Evolutionary conservation across 2,113 vertebrate species (phyloP).

Genomic region (Numida meleagris): DNA sequence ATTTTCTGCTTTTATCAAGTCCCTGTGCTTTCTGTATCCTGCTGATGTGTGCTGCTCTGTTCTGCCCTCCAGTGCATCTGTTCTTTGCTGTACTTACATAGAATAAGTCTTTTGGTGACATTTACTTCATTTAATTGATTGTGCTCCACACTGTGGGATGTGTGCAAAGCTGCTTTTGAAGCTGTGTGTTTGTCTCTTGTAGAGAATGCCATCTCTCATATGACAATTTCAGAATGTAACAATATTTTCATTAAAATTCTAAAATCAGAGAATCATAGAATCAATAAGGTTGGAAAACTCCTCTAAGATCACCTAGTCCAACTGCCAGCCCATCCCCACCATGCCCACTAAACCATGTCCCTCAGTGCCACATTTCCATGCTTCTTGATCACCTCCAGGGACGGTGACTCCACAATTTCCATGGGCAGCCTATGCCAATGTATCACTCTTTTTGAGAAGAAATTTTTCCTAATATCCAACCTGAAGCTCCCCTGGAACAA

Average conservation of each 20-base stretch:
- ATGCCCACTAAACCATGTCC: too few relatives aligned
- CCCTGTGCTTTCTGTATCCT: neutral
- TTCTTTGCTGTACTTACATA: neutral
- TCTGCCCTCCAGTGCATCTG: neutral
- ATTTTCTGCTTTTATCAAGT: neutral
- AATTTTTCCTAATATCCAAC: too few relatives aligned
- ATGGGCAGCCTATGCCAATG: too few relatives aligned
- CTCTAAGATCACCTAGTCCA: too few relatives aligned
- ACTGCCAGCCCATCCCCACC: too few relatives aligned
- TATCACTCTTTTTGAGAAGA: too few relatives aligned
- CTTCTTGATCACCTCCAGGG: too few relatives aligned
- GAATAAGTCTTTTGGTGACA: neutral
- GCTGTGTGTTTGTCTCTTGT: slow-evolving; percentile 13
- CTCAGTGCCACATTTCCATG: too few relatives aligned
- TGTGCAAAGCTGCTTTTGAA: slow-evolving; percentile 38
- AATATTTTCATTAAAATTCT: slow-evolving; percentile 64
- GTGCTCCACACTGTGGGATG: neutral
- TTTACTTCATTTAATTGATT: neutral
- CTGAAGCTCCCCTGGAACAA: too few relatives aligned
- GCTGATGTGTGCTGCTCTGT: neutral
- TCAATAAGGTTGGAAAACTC: too few relatives aligned
- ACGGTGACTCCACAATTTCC: too few relatives aligned
- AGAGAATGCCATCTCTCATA: slow-evolving; percentile 37
- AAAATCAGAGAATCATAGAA: too few relatives aligned
- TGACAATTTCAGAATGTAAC: slow-evolving; percentile 67